Evolutionary conservation across 1,140 invertebrate species (phyloP).

Genomic region (Harpegnathos saltator): DNA sequence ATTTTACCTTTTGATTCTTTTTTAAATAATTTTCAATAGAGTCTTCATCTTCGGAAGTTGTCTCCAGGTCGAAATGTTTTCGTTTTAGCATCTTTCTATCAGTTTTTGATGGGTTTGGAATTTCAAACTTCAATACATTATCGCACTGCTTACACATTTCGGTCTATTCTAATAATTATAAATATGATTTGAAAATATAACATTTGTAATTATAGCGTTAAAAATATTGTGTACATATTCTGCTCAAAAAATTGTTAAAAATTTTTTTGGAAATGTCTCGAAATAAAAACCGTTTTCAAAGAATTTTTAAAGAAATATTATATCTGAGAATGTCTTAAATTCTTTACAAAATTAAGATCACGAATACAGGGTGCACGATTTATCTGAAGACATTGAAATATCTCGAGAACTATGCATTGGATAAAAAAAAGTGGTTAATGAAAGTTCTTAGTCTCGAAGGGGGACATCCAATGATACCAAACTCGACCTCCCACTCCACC

Average conservation of each 20-base stretch:
- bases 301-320: neutral
- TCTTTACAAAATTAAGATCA: no score
- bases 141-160: conserved; percentile 7
- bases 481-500: no score
- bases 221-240: neutral
- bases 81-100: conserved; percentile 1
- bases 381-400: no score
- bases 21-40: no score
- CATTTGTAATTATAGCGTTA: neutral
- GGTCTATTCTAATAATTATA: conserved; percentile 6
- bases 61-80: neutral
- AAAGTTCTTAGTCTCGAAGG: no score
- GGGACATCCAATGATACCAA: no score
- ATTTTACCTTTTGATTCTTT: neutral
- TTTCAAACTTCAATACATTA: conserved; percentile 2
- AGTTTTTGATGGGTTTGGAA: conserved; percentile 8
- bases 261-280: neutral
- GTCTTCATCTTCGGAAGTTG: neutral
- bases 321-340: neutral
- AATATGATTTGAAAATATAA: neutral
- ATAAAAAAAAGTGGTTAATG: no score
- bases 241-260: neutral
- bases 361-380: no score
- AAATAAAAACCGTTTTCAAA: neutral
- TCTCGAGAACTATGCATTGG: no score